A percentile compares a stretch with the other conserved stretches of the same genome.
Evolutionary conservation across 2,113 vertebrate species (phyloP).

Genomic region (Spermophilus dauricus): DNA sequence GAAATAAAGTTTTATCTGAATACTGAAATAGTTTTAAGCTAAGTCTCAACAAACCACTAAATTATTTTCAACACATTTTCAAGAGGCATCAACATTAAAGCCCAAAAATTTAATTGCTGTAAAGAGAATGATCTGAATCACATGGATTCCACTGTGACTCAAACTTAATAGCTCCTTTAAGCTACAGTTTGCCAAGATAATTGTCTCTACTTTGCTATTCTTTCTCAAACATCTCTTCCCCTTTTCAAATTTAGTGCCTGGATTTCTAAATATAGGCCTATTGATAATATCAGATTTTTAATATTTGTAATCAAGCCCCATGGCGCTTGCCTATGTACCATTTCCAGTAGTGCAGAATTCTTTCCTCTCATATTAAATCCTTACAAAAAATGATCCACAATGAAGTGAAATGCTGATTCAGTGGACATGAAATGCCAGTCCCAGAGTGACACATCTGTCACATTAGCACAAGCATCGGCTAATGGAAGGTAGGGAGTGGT

Average conservation of each 20-base stretch:
- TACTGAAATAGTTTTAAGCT: slow-evolving; percentile 18
- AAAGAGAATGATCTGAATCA: not conserved
- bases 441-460: slow-evolving; percentile 62
- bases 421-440: slow-evolving; percentile 43
- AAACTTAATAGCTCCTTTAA: slow-evolving; percentile 4
- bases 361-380: not conserved
- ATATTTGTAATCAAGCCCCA: not conserved
- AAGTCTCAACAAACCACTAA: not conserved
- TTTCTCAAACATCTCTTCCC: slow-evolving; percentile 11
- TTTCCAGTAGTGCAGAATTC: not conserved
- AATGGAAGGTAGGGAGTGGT: not conserved
- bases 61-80: slow-evolving; percentile 23
- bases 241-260: not conserved
- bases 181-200: not conserved
- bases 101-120: not conserved
- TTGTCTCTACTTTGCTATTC: not conserved
- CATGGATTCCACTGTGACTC: not conserved
- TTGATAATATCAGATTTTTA: not conserved
- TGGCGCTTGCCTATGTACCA: not conserved
- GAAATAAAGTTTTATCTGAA: not conserved
- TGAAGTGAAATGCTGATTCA: slow-evolving; percentile 66
- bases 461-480: slow-evolving; percentile 38
- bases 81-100: not conserved
- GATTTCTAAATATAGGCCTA: slow-evolving; percentile 50
- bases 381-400: slow-evolving; percentile 53